Evolutionary conservation across 2,113 vertebrate genomes (phyloP), one percentile per base, ranked within the genome.

Genomic region (Petaurus breviceps): DNA sequence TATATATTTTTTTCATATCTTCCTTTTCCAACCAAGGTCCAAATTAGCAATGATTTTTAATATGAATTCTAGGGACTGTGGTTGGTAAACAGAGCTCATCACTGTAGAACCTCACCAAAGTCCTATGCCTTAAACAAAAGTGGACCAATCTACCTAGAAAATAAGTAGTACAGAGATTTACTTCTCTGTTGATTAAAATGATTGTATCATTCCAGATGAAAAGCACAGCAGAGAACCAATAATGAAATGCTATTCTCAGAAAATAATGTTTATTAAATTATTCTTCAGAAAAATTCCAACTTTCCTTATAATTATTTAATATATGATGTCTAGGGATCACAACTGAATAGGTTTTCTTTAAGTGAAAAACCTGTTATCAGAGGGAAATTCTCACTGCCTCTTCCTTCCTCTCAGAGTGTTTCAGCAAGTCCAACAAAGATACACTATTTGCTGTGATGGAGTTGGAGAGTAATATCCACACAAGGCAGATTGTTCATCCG

Each of bases 351-450:
- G 53, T 98, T 98, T 98, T 98, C 97, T 98, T 95, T 98, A 97
- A 98, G 96, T 94, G 94, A 96, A 96, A 96, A 96, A 57, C 90
- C 77, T 98, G 97, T 98, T 99, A 98, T 98, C 97, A 98, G 98
- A 97, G 97, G 98, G 97, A 99, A 99, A 98, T 98, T 99, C 98
- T 98, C 97, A 97, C 96, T 98, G 98, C 97, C 95, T 98, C 96
- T 99, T 99, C 98, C 98, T 99, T 99, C 98, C 98, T 99, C 93
- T 97, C 49, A 77, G 94, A 97, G 92, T 43, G 96, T 98, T 98
- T 97, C 97, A 97, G 92, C 97, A 98, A 95, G 96, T 98, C 55
- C 93, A 98, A 77, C 94, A 97, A 98, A 97, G 98, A 95, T 22
- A 96, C 84, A 91, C 97, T 96, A 95, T 98, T 98, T 97, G 54